Evolutionary conservation across 2,888 invertebrate species (phyloP).

Genomic region (Nipponacmea schrenckii): DNA sequence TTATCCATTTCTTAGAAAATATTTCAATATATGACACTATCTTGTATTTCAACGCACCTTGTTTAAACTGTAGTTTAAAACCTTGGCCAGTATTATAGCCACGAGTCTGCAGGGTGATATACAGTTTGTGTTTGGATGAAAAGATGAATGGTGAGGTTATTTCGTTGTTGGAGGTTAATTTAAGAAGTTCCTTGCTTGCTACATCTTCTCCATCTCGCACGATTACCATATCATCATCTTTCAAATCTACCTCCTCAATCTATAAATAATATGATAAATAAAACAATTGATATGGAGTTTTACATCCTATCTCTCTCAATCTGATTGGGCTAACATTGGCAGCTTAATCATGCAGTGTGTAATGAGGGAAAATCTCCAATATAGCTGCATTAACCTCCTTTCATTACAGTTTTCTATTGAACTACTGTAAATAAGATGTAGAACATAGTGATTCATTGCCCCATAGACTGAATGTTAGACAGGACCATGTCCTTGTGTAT

Average conservation of each 20-base stretch:
- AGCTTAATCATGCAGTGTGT: background rate
- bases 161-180: conserved; percentile 24
- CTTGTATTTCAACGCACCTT: conserved; percentile 37
- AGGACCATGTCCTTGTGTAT: too few relatives aligned
- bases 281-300: background rate
- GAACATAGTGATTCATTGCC: too few relatives aligned
- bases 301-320: background rate
- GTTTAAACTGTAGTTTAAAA: conserved; percentile 41
- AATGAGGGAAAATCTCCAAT: background rate
- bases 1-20: too few relatives aligned
- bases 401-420: too few relatives aligned
- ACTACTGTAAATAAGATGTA: too few relatives aligned
- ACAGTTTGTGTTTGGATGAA: conserved; percentile 44
- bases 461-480: too few relatives aligned
- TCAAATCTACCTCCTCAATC: conserved; percentile 39
- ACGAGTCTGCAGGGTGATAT: conserved; percentile 41
- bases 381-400: too few relatives aligned
- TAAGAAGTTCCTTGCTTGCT: conserved; percentile 26
- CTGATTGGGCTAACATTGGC: background rate
- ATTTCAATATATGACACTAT: too few relatives aligned
- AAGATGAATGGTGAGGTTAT: conserved; percentile 29
- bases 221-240: conserved; percentile 34
- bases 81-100: conserved; percentile 30
- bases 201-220: conserved; percentile 47
- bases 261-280: conserved; percentile 22